phyloP scores from a whole-genome alignment of 2,888 invertebrate species.

The Amblyjoppa proteus region DNA sequence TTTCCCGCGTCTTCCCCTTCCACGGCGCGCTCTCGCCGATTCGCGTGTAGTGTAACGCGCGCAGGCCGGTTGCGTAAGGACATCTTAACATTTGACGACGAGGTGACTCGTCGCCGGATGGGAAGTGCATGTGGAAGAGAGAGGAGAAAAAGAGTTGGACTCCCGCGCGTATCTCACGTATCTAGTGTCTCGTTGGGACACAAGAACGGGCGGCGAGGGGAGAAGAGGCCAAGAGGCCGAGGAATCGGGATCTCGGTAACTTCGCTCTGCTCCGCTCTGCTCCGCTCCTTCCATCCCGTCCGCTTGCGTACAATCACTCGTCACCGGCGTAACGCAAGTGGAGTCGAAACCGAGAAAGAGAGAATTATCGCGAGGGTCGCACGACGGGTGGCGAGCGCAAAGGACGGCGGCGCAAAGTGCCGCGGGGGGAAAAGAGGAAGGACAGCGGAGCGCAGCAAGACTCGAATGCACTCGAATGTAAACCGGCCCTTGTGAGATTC shows the following conservation, averaged over 20 bases:
- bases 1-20: constrained; percentile 55
- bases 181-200: constrained; percentile 63
- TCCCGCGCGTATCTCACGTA: constrained; percentile 66
- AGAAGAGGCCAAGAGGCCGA: constrained; percentile 76
- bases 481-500: constrained; percentile 85
- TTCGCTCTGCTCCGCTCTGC: background rate
- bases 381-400: constrained; percentile 20
- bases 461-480: constrained; percentile 81
- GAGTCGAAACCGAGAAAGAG: constrained; percentile 55
- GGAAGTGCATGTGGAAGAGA: constrained; percentile 55
- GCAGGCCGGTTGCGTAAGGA: constrained; percentile 78
- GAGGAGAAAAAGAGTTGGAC: constrained; percentile 46
- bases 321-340: constrained; percentile 18
- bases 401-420: background rate
- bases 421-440: constrained; percentile 50
- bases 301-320: constrained; percentile 34
- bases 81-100: constrained; percentile 72
- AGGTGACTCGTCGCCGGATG: constrained; percentile 72
- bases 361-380: constrained; percentile 5
- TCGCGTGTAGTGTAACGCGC: constrained; percentile 69
- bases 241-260: constrained; percentile 42
- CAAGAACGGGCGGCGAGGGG: constrained; percentile 66
- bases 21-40: constrained; percentile 29
- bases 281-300: background rate
- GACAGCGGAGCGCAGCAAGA: constrained; percentile 46